Percentiles rank a stretch among this genome's conserved stretches.
Evolutionary conservation across 1,140 invertebrate species (phyloP).

Genomic region (Portunus trituberculatus): DNA sequence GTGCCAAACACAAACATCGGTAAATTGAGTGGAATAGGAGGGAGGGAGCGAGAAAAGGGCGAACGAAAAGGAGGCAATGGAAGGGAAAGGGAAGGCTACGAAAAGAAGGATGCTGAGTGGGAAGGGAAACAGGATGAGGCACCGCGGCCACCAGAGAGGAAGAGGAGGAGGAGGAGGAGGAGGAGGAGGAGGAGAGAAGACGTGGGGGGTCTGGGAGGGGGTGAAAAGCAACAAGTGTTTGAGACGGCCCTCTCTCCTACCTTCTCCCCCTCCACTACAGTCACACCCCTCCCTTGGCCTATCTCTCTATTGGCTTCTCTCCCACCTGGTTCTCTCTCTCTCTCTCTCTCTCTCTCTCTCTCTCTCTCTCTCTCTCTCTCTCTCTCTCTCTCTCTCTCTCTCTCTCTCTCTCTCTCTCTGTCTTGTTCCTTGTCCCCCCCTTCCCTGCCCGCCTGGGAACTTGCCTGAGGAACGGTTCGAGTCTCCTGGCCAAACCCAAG

Average conservation of each 20-base stretch:
- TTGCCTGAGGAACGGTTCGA: too few species aligned
- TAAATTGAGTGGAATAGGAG: too few species aligned
- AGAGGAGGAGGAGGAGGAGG: not conserved
- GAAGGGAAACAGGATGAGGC: not conserved
- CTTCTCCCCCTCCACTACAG: not conserved
- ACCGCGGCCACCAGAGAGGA: not conserved
- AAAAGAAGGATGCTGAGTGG: not conserved
- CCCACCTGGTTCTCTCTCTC: too few species aligned
- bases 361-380: not conserved
- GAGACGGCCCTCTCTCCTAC: not conserved
- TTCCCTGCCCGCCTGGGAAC: too few species aligned
- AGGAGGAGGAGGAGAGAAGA: constrained; percentile 1
- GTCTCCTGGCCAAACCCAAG: too few species aligned
- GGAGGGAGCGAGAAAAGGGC: not conserved
- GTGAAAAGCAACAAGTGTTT: not conserved
- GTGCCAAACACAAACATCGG: too few species aligned
- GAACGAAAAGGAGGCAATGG: not conserved
- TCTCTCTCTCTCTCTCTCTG: not conserved
- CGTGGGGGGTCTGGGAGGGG: not conserved
- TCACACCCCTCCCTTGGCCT: not conserved
- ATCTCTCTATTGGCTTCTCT: not conserved
- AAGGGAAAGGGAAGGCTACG: not conserved
- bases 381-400: not conserved
- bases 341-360: too few species aligned
- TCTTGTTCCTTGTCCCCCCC: not conserved